Base-by-base conservation (phyloP, 1,140 invertebrate species). In the Zaprionus taronus region DNA sequence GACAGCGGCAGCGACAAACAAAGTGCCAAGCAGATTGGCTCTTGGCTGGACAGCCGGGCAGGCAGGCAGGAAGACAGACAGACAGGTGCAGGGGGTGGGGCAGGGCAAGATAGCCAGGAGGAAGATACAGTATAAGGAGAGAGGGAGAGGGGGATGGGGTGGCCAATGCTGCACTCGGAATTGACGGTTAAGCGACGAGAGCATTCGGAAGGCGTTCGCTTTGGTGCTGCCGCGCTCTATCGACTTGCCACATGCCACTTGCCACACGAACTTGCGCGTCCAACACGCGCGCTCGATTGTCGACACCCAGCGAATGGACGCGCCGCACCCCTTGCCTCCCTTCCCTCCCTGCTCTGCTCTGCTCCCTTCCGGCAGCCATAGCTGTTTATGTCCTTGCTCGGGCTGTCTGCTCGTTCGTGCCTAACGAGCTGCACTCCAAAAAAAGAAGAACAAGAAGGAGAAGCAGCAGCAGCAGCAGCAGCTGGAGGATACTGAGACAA, bases 11-110 rank as follows among this genome's bases (percentile, higher is more conserved):
- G 38, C 56, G 49, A 44, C 64, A 66, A 89, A 84, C 82, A 85
- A 81, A 84, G 84, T 89, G 84, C 80, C 80, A 83, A 81, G 79
- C 85, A 89, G 84, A 89, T 89, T 90, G 84, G 75, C 81, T 85
- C 73, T 79, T 90, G 68, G 75, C 68, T 67, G 79, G 82, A 69
- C 73, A 69, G 51, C 4, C 51, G 38, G 58, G 55, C 65, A 68
- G 57, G 15, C 71, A 24, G 66, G 17, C 2, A 15, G 63, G 15
- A 15, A 26, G 34, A 58, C 38, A 47, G 34, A 58, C 38, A 47
- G 41, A 47, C n/a, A 47, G 41, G 41, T 41, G 66, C 58, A 36
- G 53, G 38, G 28, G 41, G 12, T 55, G 56, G 56, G 22, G 51
- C 28, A 31, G 17, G 22, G 17, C 17, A 17, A 24, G 47, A 51